Evolutionary conservation across 2,113 vertebrate species (phyloP).

Genomic region (Sprattus sprattus): DNA sequence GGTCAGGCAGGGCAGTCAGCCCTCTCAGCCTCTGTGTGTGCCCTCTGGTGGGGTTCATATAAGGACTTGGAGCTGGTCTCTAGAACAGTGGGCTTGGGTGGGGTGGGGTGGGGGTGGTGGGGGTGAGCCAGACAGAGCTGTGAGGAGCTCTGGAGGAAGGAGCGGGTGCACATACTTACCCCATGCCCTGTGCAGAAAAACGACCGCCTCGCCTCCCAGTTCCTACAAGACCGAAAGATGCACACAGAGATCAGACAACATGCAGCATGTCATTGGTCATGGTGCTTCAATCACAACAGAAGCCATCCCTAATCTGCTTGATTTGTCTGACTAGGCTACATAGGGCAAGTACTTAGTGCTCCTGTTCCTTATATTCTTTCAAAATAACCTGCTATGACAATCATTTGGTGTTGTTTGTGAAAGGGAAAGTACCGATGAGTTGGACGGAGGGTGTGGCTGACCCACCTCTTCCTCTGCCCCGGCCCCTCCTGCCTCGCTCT

Average conservation of each 20-base stretch:
- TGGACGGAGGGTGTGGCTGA: not conserved
- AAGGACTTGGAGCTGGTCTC: not conserved
- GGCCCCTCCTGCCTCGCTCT: conserved; percentile 87
- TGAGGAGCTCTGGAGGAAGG: not conserved
- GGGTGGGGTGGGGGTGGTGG: too few species aligned
- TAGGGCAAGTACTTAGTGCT: too few species aligned
- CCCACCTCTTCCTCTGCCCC: conserved; percentile 92
- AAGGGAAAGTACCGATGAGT: too few species aligned
- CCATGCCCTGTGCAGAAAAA: conserved; percentile 98
- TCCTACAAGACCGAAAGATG: conserved; percentile 3
- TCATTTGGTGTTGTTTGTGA: not conserved
- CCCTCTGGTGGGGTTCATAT: not conserved
- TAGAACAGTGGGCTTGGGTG: not conserved
- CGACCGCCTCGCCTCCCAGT: conserved; percentile 85
- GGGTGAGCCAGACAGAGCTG: not conserved
- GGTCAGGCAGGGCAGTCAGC: too few species aligned
- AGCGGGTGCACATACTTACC: conserved; percentile 73
- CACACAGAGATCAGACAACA: not conserved
- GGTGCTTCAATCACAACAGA: too few species aligned
- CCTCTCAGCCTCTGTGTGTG: too few species aligned
- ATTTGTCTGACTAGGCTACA: too few species aligned
- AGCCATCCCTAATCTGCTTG: too few species aligned
- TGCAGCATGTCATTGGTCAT: not conserved
- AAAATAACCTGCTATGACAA: too few species aligned
- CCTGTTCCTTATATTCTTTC: too few species aligned